These are phyloP conservation scores for Tylochromis polylepis DNA, from an alignment of 2,113 vertebrate genomes.

Conservation along the genomic window DNA sequence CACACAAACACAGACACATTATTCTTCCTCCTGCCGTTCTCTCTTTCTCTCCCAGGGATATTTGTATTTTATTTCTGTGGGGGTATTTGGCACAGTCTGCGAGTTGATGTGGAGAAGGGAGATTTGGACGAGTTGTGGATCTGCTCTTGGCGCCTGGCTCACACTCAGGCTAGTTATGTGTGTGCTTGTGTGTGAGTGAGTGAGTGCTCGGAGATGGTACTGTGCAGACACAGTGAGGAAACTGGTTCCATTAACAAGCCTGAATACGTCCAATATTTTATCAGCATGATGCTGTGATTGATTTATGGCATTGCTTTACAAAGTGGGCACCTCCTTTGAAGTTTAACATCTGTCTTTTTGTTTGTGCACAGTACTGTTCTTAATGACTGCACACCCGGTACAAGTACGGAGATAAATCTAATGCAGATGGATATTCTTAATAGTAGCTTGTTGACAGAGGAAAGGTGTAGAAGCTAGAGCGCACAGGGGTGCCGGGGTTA, in stretches of 20 bases:
- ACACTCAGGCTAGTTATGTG: not conserved
- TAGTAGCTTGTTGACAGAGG: not conserved
- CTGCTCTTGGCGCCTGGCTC: conserved; percentile 46
- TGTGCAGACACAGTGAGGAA: conserved; percentile 5
- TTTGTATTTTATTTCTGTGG: conserved; percentile 43
- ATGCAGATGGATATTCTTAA: not conserved
- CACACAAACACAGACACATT: conserved; percentile 10
- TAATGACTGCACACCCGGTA: not conserved
- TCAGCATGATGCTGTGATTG: not conserved
- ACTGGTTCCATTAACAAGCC: conserved; percentile 4
- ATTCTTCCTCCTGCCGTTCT: conserved; percentile 24
- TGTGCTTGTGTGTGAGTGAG: not conserved
- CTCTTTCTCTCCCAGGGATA: conserved; percentile 26
- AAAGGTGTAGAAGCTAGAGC: not conserved
- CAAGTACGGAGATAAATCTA: not conserved
- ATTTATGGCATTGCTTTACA: conserved; percentile 9
- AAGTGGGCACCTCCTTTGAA: not conserved
- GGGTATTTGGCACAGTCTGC: conserved; percentile 29
- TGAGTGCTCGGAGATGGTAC: not conserved
- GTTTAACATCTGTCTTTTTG: conserved; percentile 5
- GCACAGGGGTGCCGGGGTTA: not conserved
- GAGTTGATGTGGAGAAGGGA: conserved; percentile 43
- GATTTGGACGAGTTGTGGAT: conserved; percentile 34
- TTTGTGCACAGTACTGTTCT: not conserved
- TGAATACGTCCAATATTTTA: conserved; percentile 10